Evolutionary conservation across 2,888 invertebrate genomes (phyloP), one percentile per base, ranked within the genome.

Genomic region (Eucera pruinosa): DNA sequence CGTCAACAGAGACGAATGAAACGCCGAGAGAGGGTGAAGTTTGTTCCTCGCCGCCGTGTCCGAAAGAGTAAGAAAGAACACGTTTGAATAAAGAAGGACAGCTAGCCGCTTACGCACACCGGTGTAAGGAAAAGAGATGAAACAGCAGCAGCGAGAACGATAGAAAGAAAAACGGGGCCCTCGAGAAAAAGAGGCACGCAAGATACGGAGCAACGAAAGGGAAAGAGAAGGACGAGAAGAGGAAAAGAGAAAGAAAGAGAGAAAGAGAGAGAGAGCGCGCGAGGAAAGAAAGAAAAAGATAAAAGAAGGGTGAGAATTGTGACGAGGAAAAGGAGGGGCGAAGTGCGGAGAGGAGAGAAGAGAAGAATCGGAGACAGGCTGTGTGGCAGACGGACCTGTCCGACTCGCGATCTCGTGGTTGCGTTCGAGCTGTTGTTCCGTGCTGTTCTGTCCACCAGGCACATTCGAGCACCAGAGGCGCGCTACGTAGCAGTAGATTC

Each of bases 401-500:
- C 80, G 69, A 80, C 76, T 83, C 73, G 73, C 74, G 77, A 70
- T 80, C 78, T 71, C 74, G 78, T 81, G 78, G 65, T 60, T 82
- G 68, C 60, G 57, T 81, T 85, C 84, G 81, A 84, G 84, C 82
- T 85, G 78, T 70, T 83, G 71, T 80, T 68, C 78, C 66, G 71
- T 69, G 58, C 64, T 43, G 65, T n/a, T n/a, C 64, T 78, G 60
- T 55, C 15, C 64, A 70, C 65, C 57, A 76, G 76, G 54, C 61
- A 76, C 67, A 60, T 52, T 72, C 68, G 72, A 73, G 72, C 73
- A 67, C 18, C 62, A 62, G 58, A 78, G 58, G 55, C 64, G 78
- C 64, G 73, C 77, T 64, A 54, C 64, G 66, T 78, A 85, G 73
- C 78, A 80, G 79, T 79, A 78, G 66, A 78, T 64, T 80, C 65